Conservation (phyloP, 2,797 vertebrate species). For the Leptatherina wallacei region DNA sequence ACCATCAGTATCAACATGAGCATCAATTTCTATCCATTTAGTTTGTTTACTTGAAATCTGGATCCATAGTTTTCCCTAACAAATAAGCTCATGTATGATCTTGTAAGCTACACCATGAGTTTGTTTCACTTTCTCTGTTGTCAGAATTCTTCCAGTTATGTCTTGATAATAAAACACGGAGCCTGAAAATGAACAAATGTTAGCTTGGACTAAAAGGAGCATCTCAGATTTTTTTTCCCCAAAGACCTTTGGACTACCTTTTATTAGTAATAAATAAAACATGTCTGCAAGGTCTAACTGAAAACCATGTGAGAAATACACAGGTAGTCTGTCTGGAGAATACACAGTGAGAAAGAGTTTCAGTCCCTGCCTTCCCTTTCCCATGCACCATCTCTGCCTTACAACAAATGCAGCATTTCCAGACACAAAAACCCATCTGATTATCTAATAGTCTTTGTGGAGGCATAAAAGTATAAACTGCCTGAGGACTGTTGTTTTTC, state of each 20-base stretch:
- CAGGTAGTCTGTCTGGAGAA: not conserved
- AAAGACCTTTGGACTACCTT: not conserved
- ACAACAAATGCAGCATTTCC: not conserved
- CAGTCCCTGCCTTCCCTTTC: not conserved
- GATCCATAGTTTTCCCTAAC: not conserved
- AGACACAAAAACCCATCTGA: not conserved
- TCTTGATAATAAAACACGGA: not conserved
- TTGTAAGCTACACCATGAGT: not conserved
- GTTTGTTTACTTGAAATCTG: not conserved
- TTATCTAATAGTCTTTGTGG: not conserved
- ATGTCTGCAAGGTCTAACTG: not conserved
- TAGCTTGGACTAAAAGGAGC: not conserved
- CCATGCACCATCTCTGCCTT: too few relatives aligned
- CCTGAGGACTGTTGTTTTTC: constrained; percentile 4
- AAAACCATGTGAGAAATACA: not conserved
- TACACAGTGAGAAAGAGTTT: not conserved
- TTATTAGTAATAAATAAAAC: not conserved
- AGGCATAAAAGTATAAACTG: not conserved
- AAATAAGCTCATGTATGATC: not conserved
- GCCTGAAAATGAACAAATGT: not conserved
- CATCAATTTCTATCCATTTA: too few relatives aligned
- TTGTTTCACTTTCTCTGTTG: not conserved
- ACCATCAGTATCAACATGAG: too few relatives aligned
- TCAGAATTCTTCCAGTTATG: not conserved
- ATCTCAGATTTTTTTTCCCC: not conserved